A percentile compares a stretch with the other conserved stretches of the same genome.
These are phyloP conservation scores for Auanema freiburgensis DNA, from an alignment of 2,888 invertebrate genomes.

Conservation along the genomic window DNA sequence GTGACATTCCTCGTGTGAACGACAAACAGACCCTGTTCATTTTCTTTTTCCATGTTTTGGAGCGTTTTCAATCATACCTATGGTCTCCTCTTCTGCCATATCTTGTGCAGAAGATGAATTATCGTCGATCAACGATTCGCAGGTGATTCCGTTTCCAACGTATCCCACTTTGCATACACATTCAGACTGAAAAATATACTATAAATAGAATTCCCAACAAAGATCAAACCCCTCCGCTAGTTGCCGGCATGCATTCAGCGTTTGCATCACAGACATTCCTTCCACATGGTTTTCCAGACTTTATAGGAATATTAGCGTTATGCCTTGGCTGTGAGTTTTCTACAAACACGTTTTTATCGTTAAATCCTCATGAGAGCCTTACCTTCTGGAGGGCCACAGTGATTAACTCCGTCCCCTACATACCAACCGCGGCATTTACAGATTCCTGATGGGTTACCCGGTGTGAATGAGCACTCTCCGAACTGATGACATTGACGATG, in stretches of 20 bases:
- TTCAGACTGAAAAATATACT: conserved; percentile 38
- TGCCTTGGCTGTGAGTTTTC: conserved; percentile 15
- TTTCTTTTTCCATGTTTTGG: neutral
- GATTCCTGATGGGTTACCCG: conserved; percentile 39
- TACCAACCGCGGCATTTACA: conserved; percentile 63
- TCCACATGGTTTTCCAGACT: conserved; percentile 44
- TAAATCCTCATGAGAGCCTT: neutral
- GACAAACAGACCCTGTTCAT: conserved; percentile 36
- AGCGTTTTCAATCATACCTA: conserved; percentile 11
- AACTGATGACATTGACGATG: conserved; percentile 62
- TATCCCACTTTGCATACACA: conserved; percentile 76
- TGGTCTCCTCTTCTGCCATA: conserved; percentile 8
- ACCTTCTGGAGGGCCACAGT: conserved; percentile 59
- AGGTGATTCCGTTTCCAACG: conserved; percentile 73
- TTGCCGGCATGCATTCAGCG: conserved; percentile 81
- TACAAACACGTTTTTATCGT: neutral
- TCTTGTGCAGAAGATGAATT: conserved; percentile 11
- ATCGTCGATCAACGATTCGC: conserved; percentile 55
- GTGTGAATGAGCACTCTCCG: conserved; percentile 60
- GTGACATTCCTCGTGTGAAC: conserved; percentile 58
- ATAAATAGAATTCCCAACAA: neutral
- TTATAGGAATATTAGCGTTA: conserved; percentile 36
- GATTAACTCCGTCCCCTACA: conserved; percentile 57
- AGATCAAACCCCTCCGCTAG: conserved; percentile 71
- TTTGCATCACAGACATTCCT: conserved; percentile 79